These are phyloP conservation scores for Masticophis lateralis DNA, from an alignment of 2,797 vertebrate species.

Conservation along the genomic window DNA sequence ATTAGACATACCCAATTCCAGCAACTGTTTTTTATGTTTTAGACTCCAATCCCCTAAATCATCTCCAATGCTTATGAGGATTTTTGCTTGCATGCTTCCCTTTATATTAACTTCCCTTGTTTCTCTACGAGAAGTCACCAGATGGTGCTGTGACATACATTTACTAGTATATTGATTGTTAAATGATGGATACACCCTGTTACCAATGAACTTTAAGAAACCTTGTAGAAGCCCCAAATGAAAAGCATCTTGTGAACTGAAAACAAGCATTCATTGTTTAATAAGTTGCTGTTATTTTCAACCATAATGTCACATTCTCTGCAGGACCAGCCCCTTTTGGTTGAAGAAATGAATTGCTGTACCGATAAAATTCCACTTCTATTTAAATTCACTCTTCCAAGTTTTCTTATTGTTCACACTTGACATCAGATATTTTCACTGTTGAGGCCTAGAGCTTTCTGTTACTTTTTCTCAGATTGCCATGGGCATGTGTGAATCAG, in stretches of 20 bases:
- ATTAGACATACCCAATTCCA: too few relatives aligned
- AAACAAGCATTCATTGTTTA: slow-evolving; percentile 60
- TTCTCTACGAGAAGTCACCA: neutral
- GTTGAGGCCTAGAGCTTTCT: slow-evolving; percentile 29
- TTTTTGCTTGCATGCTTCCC: neutral
- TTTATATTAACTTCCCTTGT: neutral
- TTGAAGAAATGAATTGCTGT: slow-evolving; percentile 56
- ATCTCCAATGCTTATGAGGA: neutral
- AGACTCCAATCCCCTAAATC: too few relatives aligned
- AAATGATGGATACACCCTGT: slow-evolving; percentile 48
- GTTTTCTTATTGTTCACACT: slow-evolving; percentile 43
- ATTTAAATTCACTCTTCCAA: slow-evolving; percentile 34
- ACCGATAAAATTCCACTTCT: slow-evolving; percentile 6
- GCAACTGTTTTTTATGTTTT: too few relatives aligned
- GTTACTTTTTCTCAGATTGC: slow-evolving; percentile 12
- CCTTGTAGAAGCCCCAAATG: slow-evolving; percentile 58
- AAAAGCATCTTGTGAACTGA: slow-evolving; percentile 53
- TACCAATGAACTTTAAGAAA: slow-evolving; percentile 60
- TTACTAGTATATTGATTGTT: slow-evolving; percentile 54
- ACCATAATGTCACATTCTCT: slow-evolving; percentile 59
- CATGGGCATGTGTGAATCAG: slow-evolving; percentile 5
- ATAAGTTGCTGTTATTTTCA: slow-evolving; percentile 57
- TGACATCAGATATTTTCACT: slow-evolving; percentile 42
- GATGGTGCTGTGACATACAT: slow-evolving; percentile 36
- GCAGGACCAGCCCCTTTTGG: slow-evolving; percentile 46